Percentiles rank a stretch among this genome's conserved stretches.
These are phyloP conservation scores for Brachyhypopomus gauderio DNA, from an alignment of 2,113 vertebrate species.

Conservation along the genomic window DNA sequence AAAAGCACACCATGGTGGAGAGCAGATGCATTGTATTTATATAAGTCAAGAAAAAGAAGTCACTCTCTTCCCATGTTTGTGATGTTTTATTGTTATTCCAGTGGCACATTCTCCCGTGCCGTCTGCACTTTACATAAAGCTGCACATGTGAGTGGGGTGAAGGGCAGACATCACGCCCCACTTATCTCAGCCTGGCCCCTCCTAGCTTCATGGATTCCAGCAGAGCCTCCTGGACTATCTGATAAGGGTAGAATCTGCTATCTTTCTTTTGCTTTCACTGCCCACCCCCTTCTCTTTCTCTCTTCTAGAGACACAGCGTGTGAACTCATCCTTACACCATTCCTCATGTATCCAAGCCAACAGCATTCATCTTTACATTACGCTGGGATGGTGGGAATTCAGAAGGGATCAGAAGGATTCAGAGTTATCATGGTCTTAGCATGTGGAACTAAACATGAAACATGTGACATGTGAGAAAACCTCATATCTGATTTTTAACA, in stretches of 20 bases:
- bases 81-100: slow-evolving; percentile 13
- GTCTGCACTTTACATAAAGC: slow-evolving; percentile 22
- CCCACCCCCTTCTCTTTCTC: slow-evolving; percentile 7
- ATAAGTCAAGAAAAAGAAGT: neutral
- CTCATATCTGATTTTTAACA: too few species aligned
- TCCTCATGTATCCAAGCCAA: neutral
- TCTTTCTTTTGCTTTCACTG: neutral
- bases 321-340: neutral
- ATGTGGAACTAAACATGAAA: neutral
- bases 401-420: neutral
- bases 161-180: slow-evolving; percentile 31
- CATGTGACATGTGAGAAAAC: too few species aligned
- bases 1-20: slow-evolving; percentile 18
- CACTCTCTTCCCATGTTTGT: neutral
- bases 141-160: slow-evolving; percentile 33
- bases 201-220: slow-evolving; percentile 30
- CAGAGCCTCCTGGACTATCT: slow-evolving; percentile 41
- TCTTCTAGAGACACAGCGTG: neutral
- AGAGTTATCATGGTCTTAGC: neutral
- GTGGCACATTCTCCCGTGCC: slow-evolving; percentile 5
- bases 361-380: neutral
- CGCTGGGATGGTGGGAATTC: too few species aligned
- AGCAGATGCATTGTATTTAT: neutral
- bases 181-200: slow-evolving; percentile 47
- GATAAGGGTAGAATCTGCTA: slow-evolving; percentile 41